Percentiles rank a stretch among this genome's conserved stretches.
These are phyloP conservation scores for Canis aureus DNA, from an alignment of 2,113 vertebrate species.

Conservation along the genomic window DNA sequence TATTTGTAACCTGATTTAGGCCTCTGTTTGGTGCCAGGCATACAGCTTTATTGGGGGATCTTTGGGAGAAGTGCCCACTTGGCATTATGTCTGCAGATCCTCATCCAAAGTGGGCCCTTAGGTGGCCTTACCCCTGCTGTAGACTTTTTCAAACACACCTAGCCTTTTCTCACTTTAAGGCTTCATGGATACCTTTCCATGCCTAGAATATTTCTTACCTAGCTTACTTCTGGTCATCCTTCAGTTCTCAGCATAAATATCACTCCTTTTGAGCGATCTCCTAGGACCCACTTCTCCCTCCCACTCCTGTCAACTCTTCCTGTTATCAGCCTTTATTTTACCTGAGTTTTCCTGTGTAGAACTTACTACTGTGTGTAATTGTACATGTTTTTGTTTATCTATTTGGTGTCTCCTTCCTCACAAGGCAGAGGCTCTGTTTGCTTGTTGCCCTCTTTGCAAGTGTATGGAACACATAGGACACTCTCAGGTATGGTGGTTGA, in stretches of 20 bases:
- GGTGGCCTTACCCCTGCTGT: neutral
- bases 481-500: neutral
- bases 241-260: neutral
- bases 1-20: neutral
- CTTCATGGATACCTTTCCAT: neutral
- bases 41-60: neutral
- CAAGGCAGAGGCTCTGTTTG: neutral
- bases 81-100: neutral
- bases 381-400: neutral
- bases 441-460: neutral
- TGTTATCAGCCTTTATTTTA: neutral
- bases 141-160: neutral
- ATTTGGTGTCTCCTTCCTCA: neutral
- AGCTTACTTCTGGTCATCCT: neutral
- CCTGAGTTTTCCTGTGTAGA: neutral
- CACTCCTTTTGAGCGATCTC: neutral
- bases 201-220: neutral
- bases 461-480: accelerated
- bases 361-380: neutral
- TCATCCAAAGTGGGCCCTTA: neutral
- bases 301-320: neutral
- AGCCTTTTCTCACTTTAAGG: neutral
- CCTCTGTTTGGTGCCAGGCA: neutral
- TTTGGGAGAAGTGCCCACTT: neutral
- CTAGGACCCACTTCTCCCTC: neutral